phyloP scores from a whole-genome alignment of 2,113 vertebrate genomes.

The Hippocampus guttulatus region DNA sequence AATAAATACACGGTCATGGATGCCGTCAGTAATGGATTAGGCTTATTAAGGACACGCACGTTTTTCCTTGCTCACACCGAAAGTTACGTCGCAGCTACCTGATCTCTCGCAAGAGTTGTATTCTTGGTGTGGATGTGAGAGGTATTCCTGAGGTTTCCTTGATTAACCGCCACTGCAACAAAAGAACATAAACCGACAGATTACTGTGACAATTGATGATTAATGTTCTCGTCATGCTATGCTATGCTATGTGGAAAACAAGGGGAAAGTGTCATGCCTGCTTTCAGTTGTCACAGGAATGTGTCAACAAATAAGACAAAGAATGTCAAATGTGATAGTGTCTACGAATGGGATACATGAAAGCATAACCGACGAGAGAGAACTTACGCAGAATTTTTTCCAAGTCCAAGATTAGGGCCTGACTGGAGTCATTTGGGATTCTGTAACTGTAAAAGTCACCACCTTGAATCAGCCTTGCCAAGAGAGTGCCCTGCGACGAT shows the following conservation, averaged over 20 bases:
- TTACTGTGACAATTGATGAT: background rate
- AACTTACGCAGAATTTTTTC: conserved; percentile 55
- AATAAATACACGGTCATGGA: background rate
- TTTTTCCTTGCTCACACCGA: background rate
- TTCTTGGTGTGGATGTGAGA: conserved; percentile 25
- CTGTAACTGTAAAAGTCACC: conserved; percentile 14
- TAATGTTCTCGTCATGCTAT: background rate
- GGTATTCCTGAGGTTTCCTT: conserved; percentile 7
- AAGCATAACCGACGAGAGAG: background rate
- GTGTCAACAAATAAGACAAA: background rate
- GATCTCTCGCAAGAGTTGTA: conserved; percentile 20
- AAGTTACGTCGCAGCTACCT: conserved; percentile 45
- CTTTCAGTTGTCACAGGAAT: background rate
- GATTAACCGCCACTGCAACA: conserved; percentile 45
- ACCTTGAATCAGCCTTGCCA: conserved; percentile 22
- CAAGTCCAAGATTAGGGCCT: conserved; percentile 29
- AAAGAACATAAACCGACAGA: conserved; percentile 1
- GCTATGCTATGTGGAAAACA: background rate
- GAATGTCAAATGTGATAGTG: background rate
- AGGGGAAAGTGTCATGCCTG: background rate
- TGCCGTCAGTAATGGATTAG: background rate
- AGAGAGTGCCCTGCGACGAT: background rate
- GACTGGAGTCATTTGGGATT: conserved; percentile 2
- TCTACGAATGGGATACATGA: background rate
- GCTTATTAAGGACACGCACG: background rate